Conservation (phyloP, 2,888 invertebrate species). For the Smittia aterrima region DNA sequence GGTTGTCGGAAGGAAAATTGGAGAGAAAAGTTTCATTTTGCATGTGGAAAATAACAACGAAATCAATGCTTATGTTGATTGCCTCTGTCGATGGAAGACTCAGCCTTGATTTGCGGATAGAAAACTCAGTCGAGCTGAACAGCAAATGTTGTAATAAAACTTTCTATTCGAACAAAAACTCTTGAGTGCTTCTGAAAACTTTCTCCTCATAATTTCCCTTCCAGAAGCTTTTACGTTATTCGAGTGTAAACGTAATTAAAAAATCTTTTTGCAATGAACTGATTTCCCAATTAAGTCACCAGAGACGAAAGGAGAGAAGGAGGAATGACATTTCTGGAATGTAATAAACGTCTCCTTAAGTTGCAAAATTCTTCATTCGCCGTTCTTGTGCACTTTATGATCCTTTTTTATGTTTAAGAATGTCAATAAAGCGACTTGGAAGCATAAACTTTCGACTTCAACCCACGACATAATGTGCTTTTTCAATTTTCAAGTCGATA, state of each 20-base stretch:
- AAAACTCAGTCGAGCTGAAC: not conserved
- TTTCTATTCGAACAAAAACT: not conserved
- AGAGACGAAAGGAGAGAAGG: not conserved
- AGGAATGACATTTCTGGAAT: not conserved
- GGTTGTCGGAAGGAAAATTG: not conserved
- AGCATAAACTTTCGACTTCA: constrained; percentile 6
- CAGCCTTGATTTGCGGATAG: constrained; percentile 5
- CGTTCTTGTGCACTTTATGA: not conserved
- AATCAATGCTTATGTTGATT: constrained; percentile 14
- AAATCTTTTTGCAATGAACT: no score
- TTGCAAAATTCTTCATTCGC: not conserved
- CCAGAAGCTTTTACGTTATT: not conserved
- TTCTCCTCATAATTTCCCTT: not conserved
- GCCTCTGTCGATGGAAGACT: not conserved
- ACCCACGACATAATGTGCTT: not conserved
- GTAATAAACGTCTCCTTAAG: not conserved
- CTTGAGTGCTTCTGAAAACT: not conserved
- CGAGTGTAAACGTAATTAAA: not conserved
- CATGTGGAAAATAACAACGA: not conserved
- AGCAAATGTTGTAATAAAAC: not conserved
- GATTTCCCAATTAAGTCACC: not conserved
- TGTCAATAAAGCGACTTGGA: not conserved
- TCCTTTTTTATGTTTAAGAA: not conserved
- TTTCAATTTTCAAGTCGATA: constrained; percentile 23
- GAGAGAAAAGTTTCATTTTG: not conserved